Base-by-base conservation (phyloP, 2,113 vertebrate species). In the Cyprinodon brontotheroides region DNA sequence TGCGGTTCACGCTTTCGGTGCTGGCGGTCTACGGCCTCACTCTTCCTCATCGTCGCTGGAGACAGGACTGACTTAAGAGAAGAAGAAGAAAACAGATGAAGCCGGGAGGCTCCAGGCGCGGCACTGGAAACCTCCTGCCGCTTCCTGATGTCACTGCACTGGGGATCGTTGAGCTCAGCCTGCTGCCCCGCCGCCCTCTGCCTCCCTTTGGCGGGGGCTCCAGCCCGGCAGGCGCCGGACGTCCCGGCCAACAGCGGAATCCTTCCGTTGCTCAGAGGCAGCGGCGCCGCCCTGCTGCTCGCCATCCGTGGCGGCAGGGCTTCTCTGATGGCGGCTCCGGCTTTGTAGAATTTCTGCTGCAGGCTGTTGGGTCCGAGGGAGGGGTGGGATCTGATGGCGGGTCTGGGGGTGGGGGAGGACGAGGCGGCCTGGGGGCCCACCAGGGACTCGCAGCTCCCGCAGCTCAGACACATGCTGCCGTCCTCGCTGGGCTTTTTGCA, bases 1-100 rank as follows among this genome's bases (percentile, higher is more conserved):
- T 88, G 69, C 95, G 89, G 87, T 91, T 97, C 81, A 91, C 91
- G 64, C 94, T 96, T 70, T 94, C 95, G 5, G 94, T 96, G 88
- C 95, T 96, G 83, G 81, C 93, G 57, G 93, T 93, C 0, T 97
- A n/a, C 96, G 0, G 95, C 96, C 2, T 90, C 93, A n/a, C n/a
- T 97, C 96, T 0, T 97, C 96, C 6, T 97, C 96, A 68, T 94
- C 94, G 0, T 95, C 95, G 74, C 98, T 99, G 88, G 97, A 99
- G 97, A 99, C 86, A 99, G 93, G 83, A 99, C 95, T n/a, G 84
- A 99, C 98, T 66, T 11, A 12, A 47, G 40, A 43, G 15, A 13
- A 62, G n/a, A 63, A 0, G 11, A 20, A 17, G 38, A 40, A 37
- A 3, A 15, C 4, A 11, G 15, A 15, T 43, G 7, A 53, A 41